Evolutionary conservation across 2,113 vertebrate genomes (phyloP).

Genomic region (Shinisaurus crocodilurus): DNA sequence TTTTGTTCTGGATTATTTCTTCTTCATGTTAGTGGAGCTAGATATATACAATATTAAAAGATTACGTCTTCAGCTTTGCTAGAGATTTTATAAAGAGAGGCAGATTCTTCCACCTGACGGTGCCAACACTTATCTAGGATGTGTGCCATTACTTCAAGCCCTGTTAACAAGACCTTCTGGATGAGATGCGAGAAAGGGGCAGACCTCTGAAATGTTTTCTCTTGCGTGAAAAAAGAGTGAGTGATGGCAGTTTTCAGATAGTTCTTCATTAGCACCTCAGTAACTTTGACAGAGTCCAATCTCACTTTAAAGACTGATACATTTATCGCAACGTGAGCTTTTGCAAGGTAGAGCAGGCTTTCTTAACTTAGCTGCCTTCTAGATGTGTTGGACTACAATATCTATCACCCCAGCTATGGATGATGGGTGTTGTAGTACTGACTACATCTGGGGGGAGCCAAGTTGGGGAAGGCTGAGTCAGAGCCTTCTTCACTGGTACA

Average conservation of each 20-base stretch:
- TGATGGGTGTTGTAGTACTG: no score
- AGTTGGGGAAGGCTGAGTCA: no score
- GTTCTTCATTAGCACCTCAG: background rate
- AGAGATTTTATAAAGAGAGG: slow-evolving; percentile 1
- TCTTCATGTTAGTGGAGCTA: slow-evolving; percentile 20
- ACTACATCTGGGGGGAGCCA: no score
- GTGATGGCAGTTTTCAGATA: background rate
- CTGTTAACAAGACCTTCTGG: background rate
- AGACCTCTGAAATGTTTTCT: background rate
- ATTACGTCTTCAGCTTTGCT: background rate
- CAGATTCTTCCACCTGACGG: background rate
- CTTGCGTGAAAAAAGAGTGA: background rate
- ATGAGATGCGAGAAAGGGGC: background rate
- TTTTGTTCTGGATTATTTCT: slow-evolving; percentile 2
- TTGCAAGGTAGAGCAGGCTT: background rate
- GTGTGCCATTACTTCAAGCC: background rate
- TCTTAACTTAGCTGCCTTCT: background rate
- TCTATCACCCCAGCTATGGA: no score
- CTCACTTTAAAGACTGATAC: background rate
- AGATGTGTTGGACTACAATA: no score
- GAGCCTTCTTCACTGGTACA: background rate
- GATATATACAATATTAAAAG: background rate
- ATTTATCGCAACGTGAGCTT: background rate
- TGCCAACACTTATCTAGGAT: background rate
- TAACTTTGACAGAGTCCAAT: background rate